Evolutionary conservation across 2,797 vertebrate genomes (phyloP).

Genomic region (Phataginus tricuspis): DNA sequence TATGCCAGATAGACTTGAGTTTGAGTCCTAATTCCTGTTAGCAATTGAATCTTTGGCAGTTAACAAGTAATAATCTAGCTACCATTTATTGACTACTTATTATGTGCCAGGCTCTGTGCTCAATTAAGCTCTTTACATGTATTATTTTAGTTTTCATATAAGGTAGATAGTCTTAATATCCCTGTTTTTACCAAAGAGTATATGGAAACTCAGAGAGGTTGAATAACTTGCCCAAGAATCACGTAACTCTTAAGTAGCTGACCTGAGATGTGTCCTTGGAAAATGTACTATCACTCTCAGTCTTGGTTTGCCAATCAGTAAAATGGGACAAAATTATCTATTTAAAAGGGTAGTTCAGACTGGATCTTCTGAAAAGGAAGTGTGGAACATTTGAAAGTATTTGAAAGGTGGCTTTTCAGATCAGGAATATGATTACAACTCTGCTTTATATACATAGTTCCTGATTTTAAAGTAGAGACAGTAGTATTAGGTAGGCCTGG

Average conservation of each 20-base stretch:
- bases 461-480: neutral
- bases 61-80: neutral
- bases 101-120: neutral
- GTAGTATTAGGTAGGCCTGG: neutral
- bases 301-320: conserved; percentile 19
- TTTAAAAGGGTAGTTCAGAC: conserved; percentile 41
- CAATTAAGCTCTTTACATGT: neutral
- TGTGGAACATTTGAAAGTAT: conserved; percentile 13
- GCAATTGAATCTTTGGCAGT: neutral
- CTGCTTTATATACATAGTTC: neutral
- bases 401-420: neutral
- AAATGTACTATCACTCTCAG: neutral
- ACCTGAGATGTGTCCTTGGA: neutral
- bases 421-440: neutral
- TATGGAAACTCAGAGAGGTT: neutral
- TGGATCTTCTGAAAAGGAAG: conserved; percentile 22
- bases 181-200: neutral
- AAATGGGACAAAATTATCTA: conserved; percentile 1
- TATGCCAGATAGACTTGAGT: neutral
- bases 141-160: neutral
- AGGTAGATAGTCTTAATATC: neutral
- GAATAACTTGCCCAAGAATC: neutral
- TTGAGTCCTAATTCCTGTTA: neutral
- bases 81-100: neutral
- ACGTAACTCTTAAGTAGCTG: neutral